phyloP scores from a whole-genome alignment of 2,113 vertebrate genomes.

The Hippoglossus stenolepis region DNA sequence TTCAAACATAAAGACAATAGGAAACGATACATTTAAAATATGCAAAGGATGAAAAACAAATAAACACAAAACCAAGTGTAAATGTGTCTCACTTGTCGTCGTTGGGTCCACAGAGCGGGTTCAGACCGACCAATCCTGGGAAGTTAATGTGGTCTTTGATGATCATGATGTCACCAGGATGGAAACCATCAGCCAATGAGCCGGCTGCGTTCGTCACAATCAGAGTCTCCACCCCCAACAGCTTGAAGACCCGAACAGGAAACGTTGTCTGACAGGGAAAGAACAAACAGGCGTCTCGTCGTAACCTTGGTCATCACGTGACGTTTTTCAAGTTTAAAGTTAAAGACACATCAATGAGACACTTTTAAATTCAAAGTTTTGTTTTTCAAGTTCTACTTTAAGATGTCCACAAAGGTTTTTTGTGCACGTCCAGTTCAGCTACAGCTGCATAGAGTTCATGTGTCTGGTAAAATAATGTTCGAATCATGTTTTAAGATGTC shows the following conservation, averaged over 20 bases:
- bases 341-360: not conserved
- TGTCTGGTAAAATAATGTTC: no score
- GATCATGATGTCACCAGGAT: constrained; percentile 86
- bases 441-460: not conserved
- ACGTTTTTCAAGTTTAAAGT: not conserved
- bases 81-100: constrained; percentile 79
- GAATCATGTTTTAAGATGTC: no score
- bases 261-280: constrained; percentile 80
- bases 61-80: not conserved
- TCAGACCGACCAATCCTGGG: constrained; percentile 82
- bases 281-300: not conserved
- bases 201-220: constrained; percentile 88
- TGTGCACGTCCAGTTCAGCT: not conserved
- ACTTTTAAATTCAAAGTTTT: not conserved
- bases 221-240: constrained; percentile 85
- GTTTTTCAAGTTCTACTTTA: not conserved
- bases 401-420: no score
- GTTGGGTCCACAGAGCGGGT: constrained; percentile 85
- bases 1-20: not conserved
- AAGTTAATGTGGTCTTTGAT: constrained; percentile 87
- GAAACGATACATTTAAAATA: not conserved
- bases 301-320: not conserved
- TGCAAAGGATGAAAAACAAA: not conserved
- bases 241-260: constrained; percentile 85
- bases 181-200: constrained; percentile 81